phyloP scores from a whole-genome alignment of 2,113 vertebrate species.

The Apeltes quadracus region DNA sequence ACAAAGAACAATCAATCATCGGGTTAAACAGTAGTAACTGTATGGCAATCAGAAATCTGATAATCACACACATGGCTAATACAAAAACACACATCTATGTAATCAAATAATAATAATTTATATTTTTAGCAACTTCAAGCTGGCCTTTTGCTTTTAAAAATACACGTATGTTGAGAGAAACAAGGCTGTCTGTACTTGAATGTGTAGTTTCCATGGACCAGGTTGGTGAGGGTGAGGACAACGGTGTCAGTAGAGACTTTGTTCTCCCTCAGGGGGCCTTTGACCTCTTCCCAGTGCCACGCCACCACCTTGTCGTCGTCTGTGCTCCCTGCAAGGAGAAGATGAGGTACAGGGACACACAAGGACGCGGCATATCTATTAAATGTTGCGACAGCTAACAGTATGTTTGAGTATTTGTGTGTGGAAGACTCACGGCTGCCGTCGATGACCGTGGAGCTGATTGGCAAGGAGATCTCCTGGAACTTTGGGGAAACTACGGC shows the following conservation, averaged over 20 bases:
- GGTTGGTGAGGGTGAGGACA: constrained; percentile 88
- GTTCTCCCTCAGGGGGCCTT: constrained; percentile 93
- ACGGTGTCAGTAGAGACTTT: constrained; percentile 89
- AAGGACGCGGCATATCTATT: background rate
- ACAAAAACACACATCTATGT: background rate
- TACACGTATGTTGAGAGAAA: background rate
- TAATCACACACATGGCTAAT: background rate
- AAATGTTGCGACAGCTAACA: background rate
- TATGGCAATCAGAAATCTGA: background rate
- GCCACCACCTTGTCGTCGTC: constrained; percentile 94
- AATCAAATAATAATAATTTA: background rate
- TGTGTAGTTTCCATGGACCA: constrained; percentile 96
- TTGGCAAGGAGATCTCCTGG: constrained; percentile 95
- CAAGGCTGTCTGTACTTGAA: constrained; percentile 84
- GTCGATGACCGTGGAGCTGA: constrained; percentile 94
- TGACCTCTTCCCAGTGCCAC: constrained; percentile 96
- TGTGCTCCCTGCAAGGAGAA: constrained; percentile 86
- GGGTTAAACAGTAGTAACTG: background rate
- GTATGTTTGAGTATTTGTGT: background rate
- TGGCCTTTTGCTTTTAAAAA: background rate
- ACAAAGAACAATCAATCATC: background rate
- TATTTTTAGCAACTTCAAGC: background rate
- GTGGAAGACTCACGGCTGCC: constrained; percentile 90
- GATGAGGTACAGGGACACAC: background rate
- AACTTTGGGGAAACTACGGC: constrained; percentile 92